These are phyloP conservation scores for Stomatorhinus ivindoensis DNA, from an alignment of 2,113 vertebrate genomes.

Conservation along the genomic window DNA sequence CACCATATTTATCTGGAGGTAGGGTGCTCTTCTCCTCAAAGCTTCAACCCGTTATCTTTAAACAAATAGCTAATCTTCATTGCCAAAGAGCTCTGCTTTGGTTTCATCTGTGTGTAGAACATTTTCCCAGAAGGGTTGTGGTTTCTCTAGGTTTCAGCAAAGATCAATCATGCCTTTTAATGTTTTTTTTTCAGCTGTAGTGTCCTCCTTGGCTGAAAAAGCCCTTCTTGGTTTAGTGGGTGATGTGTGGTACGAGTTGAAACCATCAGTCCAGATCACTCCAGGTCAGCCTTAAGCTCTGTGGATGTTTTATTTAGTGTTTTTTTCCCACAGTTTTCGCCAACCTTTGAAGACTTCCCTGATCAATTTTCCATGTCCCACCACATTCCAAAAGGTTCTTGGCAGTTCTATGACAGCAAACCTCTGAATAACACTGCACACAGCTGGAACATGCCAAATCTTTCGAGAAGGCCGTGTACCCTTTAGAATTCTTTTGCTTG, in stretches of 20 bases:
- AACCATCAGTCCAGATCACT: neutral
- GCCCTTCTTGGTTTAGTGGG: neutral
- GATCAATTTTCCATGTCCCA: neutral
- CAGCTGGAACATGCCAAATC: neutral
- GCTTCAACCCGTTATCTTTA: neutral
- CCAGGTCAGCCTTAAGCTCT: neutral
- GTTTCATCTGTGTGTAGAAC: neutral
- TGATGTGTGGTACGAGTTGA: neutral
- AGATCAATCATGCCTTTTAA: neutral
- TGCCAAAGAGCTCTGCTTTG: neutral
- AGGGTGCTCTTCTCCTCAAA: too few relatives aligned
- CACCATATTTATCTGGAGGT: too few relatives aligned
- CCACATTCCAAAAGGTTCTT: neutral
- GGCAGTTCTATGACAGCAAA: neutral
- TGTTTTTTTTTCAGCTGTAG: neutral
- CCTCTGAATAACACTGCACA: neutral
- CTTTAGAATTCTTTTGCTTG: neutral
- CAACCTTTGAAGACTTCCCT: neutral
- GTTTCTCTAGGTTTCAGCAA: neutral
- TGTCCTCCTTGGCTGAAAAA: neutral
- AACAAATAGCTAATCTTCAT: neutral
- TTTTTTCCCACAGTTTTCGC: neutral
- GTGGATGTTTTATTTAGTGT: neutral
- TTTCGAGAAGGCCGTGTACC: neutral
- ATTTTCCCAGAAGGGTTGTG: neutral